These are phyloP conservation scores for Prionailurus bengalensis DNA, from an alignment of 2,113 vertebrate species.

Conservation along the genomic window DNA sequence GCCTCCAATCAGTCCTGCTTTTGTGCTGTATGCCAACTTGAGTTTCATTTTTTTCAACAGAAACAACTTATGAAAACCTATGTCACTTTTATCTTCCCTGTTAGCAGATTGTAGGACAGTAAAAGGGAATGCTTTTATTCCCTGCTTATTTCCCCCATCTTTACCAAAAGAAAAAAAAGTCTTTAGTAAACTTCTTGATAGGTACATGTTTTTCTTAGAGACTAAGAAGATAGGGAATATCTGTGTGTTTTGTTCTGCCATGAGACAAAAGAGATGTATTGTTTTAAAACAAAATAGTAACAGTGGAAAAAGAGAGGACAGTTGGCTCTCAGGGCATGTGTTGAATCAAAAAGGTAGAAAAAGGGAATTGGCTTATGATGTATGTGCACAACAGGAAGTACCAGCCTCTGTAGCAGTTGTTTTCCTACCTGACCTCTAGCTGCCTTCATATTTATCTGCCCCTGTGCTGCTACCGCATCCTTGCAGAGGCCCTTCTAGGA, in stretches of 20 bases:
- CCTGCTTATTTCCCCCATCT: slow-evolving; percentile 30
- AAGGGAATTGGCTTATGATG: not conserved
- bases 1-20: not conserved
- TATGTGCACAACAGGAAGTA: not conserved
- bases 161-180: slow-evolving; percentile 13
- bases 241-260: not conserved
- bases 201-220: slow-evolving; percentile 29
- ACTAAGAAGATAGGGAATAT: slow-evolving; percentile 37
- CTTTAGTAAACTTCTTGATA: slow-evolving; percentile 36
- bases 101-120: slow-evolving; percentile 24
- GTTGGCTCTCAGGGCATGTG: not conserved
- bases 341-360: not conserved
- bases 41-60: slow-evolving; percentile 32
- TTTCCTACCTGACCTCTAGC: not conserved
- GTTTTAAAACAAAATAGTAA: slow-evolving; percentile 35
- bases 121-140: slow-evolving; percentile 31
- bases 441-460: not conserved
- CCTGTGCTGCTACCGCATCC: not conserved
- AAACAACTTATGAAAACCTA: not conserved
- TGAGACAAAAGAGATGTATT: not conserved
- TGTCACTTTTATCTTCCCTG: slow-evolving; percentile 30
- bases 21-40: not conserved
- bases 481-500: not conserved
- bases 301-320: slow-evolving; percentile 13
- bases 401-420: not conserved